Evolutionary conservation across 2,797 vertebrate genomes (phyloP).

Genomic region (Muscicapa comitata): DNA sequence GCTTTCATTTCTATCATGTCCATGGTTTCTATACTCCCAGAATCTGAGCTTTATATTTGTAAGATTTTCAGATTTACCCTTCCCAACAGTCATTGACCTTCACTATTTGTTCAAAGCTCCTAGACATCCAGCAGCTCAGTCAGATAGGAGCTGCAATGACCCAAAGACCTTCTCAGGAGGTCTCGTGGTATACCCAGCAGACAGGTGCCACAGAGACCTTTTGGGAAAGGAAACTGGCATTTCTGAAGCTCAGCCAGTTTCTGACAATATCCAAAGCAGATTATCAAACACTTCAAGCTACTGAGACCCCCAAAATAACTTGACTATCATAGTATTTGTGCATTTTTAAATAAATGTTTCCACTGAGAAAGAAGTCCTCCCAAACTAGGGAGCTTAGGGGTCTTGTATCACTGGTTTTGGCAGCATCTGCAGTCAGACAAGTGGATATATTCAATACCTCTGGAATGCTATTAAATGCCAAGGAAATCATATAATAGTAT

Average conservation of each 20-base stretch:
- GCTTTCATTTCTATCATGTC: too few relatives aligned
- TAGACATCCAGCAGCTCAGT: neutral
- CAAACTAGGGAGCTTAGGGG: neutral
- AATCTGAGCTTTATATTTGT: too few relatives aligned
- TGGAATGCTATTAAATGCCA: neutral
- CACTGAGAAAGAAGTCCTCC: neutral
- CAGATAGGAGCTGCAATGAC: neutral
- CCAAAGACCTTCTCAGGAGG: neutral
- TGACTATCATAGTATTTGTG: neutral
- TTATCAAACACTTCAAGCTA: neutral
- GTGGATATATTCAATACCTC: neutral
- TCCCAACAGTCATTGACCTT: neutral
- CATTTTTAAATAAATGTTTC: constrained; percentile 15
- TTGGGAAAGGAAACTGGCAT: neutral
- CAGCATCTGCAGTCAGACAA: constrained; percentile 15
- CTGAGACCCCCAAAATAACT: neutral
- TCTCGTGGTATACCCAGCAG: neutral
- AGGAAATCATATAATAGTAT: neutral
- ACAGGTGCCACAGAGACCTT: neutral
- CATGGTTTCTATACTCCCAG: too few relatives aligned
- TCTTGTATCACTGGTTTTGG: neutral
- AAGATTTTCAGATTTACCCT: too few relatives aligned
- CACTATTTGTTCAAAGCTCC: neutral
- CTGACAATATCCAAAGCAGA: neutral
- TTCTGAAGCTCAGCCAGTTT: neutral